These are phyloP conservation scores for Mystacides longicornis DNA, from an alignment of 2,888 invertebrate genomes.

Conservation along the genomic window DNA sequence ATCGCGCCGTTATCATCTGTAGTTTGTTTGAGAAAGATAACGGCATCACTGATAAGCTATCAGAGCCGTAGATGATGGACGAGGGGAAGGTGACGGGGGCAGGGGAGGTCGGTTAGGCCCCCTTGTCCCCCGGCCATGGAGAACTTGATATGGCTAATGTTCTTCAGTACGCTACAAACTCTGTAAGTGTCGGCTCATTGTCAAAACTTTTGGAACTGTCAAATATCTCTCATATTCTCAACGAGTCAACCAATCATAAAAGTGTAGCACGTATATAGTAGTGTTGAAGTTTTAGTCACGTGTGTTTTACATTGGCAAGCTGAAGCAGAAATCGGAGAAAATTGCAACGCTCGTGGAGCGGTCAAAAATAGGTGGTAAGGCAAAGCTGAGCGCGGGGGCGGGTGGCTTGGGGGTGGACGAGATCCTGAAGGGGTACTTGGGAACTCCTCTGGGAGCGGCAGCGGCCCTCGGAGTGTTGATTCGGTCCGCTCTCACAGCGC, in stretches of 20 bases:
- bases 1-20: conserved; percentile 2
- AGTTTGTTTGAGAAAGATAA: conserved; percentile 16
- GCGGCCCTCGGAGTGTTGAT: conserved; percentile 36
- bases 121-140: conserved; percentile 10
- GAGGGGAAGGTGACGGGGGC: conserved; percentile 14
- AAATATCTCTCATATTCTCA: not conserved
- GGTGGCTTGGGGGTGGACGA: conserved; percentile 15
- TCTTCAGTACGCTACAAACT: conserved; percentile 3
- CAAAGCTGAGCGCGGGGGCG: conserved; percentile 5
- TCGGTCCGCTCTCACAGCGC: conserved; percentile 29
- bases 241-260: too few relatives aligned
- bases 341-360: conserved; percentile 5
- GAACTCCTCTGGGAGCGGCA: conserved; percentile 33
- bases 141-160: not conserved
- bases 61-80: conserved; percentile 17
- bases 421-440: conserved; percentile 18
- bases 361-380: conserved; percentile 3
- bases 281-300: not conserved
- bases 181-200: not conserved
- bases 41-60: conserved; percentile 15
- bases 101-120: conserved; percentile 18
- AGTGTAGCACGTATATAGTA: not conserved
- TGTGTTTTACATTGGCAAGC: not conserved
- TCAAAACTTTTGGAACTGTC: not conserved
- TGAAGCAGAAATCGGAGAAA: not conserved